Percentiles rank a stretch among this genome's conserved stretches.
These are phyloP conservation scores for Lithosia quadra DNA, from an alignment of 2,888 invertebrate species.

Conservation along the genomic window DNA sequence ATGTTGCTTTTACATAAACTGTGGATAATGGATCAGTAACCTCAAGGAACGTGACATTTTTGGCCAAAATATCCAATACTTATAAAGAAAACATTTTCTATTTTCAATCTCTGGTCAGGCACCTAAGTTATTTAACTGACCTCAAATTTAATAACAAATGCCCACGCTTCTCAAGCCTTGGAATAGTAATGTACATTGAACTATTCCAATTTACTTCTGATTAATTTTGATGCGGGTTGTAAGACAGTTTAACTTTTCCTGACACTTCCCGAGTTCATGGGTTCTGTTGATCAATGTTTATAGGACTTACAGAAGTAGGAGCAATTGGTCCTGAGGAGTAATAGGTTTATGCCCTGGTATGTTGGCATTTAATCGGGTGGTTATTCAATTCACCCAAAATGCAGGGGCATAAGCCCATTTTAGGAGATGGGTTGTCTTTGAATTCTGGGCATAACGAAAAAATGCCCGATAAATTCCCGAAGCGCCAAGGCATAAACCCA, in stretches of 20 bases:
- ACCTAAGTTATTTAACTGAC: neutral
- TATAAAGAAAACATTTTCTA: neutral
- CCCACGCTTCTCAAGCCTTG: neutral
- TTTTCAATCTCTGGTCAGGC: neutral
- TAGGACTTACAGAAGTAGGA: neutral
- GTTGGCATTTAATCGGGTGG: too few species aligned
- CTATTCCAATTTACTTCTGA: neutral
- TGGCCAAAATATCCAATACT: neutral
- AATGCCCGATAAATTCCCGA: too few species aligned
- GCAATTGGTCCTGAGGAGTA: too few species aligned
- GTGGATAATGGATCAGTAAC: neutral
- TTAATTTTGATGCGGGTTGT: constrained; percentile 1
- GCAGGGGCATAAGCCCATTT: too few species aligned
- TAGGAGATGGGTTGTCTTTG: too few species aligned
- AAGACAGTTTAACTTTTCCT: neutral
- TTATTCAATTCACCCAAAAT: too few species aligned
- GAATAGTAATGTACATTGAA: neutral
- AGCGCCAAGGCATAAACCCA: too few species aligned
- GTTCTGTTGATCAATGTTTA: neutral
- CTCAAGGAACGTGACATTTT: neutral
- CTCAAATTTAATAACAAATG: neutral
- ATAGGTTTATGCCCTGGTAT: too few species aligned
- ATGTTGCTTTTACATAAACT: neutral
- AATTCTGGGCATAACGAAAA: too few species aligned
- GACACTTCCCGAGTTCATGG: neutral